Percentiles rank a stretch among this genome's conserved stretches.
Evolutionary conservation across 2,888 invertebrate species (phyloP).

Genomic region (Cyrtodaria siliqua): DNA sequence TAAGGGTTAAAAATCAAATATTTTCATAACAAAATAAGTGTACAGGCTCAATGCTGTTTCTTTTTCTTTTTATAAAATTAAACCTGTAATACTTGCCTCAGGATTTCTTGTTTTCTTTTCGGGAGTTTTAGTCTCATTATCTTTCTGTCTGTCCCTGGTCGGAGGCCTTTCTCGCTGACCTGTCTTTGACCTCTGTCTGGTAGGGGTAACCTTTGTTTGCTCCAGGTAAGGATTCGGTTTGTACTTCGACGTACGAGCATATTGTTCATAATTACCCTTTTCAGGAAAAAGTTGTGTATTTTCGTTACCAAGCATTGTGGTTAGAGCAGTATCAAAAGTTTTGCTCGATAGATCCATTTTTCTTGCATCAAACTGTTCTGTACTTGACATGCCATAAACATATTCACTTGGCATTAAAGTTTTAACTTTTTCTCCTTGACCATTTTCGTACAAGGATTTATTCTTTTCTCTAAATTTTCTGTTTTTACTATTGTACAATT

Average conservation of each 20-base stretch:
- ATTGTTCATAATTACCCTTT: constrained; percentile 75
- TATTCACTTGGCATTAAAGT: constrained; percentile 77
- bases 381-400: constrained; percentile 68
- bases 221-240: constrained; percentile 59
- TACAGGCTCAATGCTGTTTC: too few species aligned
- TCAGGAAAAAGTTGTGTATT: constrained; percentile 58
- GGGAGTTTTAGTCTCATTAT: constrained; percentile 9
- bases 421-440: constrained; percentile 25
- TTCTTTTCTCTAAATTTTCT: constrained; percentile 38
- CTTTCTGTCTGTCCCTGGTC: constrained; percentile 32
- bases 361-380: constrained; percentile 77
- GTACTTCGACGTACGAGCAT: constrained; percentile 70
- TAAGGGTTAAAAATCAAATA: too few species aligned
- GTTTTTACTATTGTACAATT: constrained; percentile 46
- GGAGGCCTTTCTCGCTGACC: constrained; percentile 30
- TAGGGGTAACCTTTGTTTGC: constrained; percentile 15
- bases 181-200: constrained; percentile 27
- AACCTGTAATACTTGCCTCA: constrained; percentile 60
- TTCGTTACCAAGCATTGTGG: constrained; percentile 75
- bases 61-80: too few species aligned
- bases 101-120: constrained; percentile 65
- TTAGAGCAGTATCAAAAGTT: constrained; percentile 78
- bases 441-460: constrained; percentile 32
- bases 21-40: too few species aligned
- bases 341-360: constrained; percentile 78